Percentiles rank a stretch among this genome's conserved stretches.
Conservation (phyloP, 2,797 vertebrate genomes). For the Antennarius maculatus region DNA sequence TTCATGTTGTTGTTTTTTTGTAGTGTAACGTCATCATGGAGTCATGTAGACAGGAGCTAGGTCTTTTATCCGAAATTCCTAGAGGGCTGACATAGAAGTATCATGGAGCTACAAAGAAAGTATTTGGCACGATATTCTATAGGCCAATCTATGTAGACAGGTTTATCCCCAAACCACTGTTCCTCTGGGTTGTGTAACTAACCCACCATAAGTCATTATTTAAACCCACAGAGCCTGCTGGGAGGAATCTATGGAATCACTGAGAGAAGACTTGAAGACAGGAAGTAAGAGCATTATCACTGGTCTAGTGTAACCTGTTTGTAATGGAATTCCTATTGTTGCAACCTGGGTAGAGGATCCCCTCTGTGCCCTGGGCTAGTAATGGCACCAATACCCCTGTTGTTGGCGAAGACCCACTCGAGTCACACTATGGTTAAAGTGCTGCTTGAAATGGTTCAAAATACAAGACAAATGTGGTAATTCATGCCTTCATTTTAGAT, state of each 20-base stretch:
- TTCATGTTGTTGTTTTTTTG: slow-evolving; percentile 30
- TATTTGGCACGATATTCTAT: slow-evolving; percentile 67
- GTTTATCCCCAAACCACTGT: slow-evolving; percentile 60
- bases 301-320: slow-evolving; percentile 76
- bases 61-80: slow-evolving; percentile 67
- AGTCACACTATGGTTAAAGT: slow-evolving; percentile 23
- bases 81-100: slow-evolving; percentile 73
- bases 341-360: slow-evolving; percentile 68
- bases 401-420: slow-evolving; percentile 45
- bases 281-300: slow-evolving; percentile 63
- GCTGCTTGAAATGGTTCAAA: slow-evolving; percentile 3
- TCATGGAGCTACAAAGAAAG: slow-evolving; percentile 61
- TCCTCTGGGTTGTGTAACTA: slow-evolving; percentile 66
- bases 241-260: slow-evolving; percentile 71
- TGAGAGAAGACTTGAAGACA: slow-evolving; percentile 66
- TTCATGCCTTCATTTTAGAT: not conserved
- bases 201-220: slow-evolving; percentile 58
- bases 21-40: slow-evolving; percentile 54
- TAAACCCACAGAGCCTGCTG: slow-evolving; percentile 57
- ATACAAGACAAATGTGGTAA: no score
- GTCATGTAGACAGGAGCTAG: slow-evolving; percentile 52
- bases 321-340: slow-evolving; percentile 78
- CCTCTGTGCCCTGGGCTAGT: slow-evolving; percentile 65
- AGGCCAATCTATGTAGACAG: slow-evolving; percentile 54
- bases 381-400: slow-evolving; percentile 66